Percentiles rank a stretch among this genome's conserved stretches.
These are phyloP conservation scores for Rhynchonycteris naso DNA, from an alignment of 2,797 vertebrate species.

Conservation along the genomic window DNA sequence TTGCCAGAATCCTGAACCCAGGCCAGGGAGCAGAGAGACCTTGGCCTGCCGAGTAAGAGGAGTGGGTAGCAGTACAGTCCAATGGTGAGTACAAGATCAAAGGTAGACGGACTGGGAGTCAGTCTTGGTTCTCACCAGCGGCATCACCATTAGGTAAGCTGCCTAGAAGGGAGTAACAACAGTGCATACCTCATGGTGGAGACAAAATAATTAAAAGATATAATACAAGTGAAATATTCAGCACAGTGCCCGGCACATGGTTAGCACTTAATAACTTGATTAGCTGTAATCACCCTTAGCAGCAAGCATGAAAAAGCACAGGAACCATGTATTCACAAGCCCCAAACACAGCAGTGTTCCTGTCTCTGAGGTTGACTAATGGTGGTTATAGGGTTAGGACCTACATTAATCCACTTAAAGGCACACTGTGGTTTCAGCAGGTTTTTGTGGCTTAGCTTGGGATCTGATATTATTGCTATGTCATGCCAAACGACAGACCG, in stretches of 20 bases:
- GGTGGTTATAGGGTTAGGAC: slow-evolving; percentile 18
- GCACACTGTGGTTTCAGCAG: slow-evolving; percentile 11
- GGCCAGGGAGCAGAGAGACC: background rate
- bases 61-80: background rate
- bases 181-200: background rate
- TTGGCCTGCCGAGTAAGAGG: background rate
- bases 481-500: background rate
- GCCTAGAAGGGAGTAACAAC: background rate
- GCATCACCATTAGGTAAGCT: background rate
- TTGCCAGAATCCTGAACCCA: background rate
- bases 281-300: background rate
- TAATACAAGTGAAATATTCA: background rate
- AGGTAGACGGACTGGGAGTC: background rate
- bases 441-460: slow-evolving; percentile 42
- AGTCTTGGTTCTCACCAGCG: background rate
- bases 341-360: background rate
- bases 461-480: background rate
- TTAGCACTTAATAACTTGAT: background rate
- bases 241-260: background rate
- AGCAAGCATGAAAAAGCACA: background rate
- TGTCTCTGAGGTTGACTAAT: background rate
- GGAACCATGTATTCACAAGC: background rate
- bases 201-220: background rate
- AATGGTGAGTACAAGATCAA: background rate
- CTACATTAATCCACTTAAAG: slow-evolving; percentile 56